Percentiles rank a stretch among this genome's conserved stretches.
Conservation (phyloP, 2,113 vertebrate genomes). For the Triplophysa tibetana region DNA sequence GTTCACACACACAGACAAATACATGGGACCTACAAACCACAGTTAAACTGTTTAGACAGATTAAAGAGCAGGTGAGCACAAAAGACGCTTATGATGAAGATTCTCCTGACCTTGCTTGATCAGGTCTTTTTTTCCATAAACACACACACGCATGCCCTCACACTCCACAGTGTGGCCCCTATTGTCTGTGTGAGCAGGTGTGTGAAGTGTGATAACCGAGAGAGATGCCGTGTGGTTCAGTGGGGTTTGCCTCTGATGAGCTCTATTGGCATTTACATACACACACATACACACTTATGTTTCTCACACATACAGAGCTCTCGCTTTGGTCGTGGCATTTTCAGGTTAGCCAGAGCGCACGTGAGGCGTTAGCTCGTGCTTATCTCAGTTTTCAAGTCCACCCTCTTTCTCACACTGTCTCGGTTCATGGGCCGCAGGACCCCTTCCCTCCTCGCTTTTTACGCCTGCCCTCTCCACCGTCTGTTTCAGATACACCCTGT, state of each 20-base stretch:
- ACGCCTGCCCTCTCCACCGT: slow-evolving; percentile 15
- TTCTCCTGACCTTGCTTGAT: slow-evolving; percentile 27
- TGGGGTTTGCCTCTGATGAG: slow-evolving; percentile 55
- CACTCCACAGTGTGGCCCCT: slow-evolving; percentile 41
- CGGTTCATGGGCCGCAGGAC: not conserved
- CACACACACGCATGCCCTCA: not conserved
- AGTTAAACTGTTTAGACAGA: slow-evolving; percentile 63
- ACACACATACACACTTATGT: not conserved
- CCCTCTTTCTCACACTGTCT: not conserved
- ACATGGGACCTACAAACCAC: slow-evolving; percentile 52
- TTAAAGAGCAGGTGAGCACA: slow-evolving; percentile 40
- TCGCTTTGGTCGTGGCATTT: slow-evolving; percentile 70
- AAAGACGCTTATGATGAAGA: not conserved
- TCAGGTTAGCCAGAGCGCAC: slow-evolving; percentile 47
- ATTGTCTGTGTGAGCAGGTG: slow-evolving; percentile 70
- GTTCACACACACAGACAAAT: too few relatives aligned
- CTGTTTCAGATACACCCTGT: slow-evolving; percentile 27
- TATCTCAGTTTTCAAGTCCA: slow-evolving; percentile 38
- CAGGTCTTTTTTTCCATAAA: slow-evolving; percentile 16
- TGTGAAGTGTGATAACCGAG: slow-evolving; percentile 69
- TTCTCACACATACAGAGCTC: slow-evolving; percentile 35
- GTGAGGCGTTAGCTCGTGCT: slow-evolving; percentile 28
- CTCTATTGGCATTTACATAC: slow-evolving; percentile 50
- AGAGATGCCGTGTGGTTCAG: slow-evolving; percentile 61
- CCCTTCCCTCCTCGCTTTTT: slow-evolving; percentile 34